Percentiles rank a stretch among this genome's conserved stretches.
phyloP scores from a whole-genome alignment of 2,113 vertebrate genomes.

The Condylura cristata region DNA sequence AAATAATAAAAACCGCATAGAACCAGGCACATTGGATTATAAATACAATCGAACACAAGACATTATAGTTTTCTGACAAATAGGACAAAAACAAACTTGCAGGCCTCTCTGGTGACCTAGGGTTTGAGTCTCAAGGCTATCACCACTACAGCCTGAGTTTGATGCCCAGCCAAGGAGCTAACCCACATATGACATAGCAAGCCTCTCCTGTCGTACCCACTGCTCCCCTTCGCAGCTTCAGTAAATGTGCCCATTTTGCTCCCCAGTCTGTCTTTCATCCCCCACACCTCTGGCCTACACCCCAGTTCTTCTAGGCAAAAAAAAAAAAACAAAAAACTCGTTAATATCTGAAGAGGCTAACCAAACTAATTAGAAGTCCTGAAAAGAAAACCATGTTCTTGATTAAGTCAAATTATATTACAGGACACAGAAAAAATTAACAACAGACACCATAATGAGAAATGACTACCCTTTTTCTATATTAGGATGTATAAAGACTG shows the following conservation, averaged over 20 bases:
- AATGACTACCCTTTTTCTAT: not conserved
- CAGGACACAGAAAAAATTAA: not conserved
- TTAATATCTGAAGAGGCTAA: not conserved
- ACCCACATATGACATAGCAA: no score
- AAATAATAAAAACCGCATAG: not conserved
- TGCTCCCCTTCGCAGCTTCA: no score
- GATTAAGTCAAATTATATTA: not conserved
- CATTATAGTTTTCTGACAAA: not conserved
- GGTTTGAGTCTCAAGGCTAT: no score
- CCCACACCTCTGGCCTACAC: no score
- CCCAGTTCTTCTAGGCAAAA: no score
- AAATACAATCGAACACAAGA: not conserved
- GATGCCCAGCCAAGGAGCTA: no score
- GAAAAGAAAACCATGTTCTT: not conserved
- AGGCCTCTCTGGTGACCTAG: no score
- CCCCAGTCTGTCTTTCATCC: no score
- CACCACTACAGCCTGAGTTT: no score
- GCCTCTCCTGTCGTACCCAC: no score
- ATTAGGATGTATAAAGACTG: not conserved
- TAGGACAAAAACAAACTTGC: constrained; percentile 1
- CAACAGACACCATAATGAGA: not conserved
- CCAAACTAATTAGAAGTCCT: not conserved
- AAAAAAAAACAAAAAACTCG: not conserved
- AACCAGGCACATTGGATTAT: not conserved
- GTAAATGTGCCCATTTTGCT: no score